Conservation (phyloP, 2,113 vertebrate genomes). For the Varanus komodoensis region DNA sequence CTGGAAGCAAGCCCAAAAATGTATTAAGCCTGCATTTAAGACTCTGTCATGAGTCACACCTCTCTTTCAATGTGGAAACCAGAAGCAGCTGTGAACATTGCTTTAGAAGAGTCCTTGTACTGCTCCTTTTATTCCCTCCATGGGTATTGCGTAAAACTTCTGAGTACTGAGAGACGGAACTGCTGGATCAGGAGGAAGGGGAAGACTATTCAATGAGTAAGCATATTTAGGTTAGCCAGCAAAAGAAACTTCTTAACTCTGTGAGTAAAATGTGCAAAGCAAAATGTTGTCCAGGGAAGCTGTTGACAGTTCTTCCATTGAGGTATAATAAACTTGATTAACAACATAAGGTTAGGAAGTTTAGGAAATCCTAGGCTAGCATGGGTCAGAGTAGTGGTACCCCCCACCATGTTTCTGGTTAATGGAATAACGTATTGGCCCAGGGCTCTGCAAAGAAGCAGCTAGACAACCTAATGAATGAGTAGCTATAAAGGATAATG, state of each 20-base stretch:
- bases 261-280: not conserved
- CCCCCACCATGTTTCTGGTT: no score
- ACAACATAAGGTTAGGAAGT: not conserved
- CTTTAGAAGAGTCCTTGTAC: not conserved
- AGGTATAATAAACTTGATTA: not conserved
- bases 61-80: not conserved
- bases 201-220: not conserved
- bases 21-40: not conserved
- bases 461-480: not conserved
- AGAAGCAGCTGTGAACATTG: not conserved
- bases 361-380: not conserved
- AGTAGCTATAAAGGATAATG: not conserved
- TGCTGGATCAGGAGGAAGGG: not conserved
- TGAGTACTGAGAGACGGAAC: not conserved
- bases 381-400: not conserved
- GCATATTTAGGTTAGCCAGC: not conserved
- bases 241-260: not conserved
- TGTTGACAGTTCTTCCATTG: not conserved
- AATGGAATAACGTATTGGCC: not conserved
- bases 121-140: not conserved
- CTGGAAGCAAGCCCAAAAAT: not conserved
- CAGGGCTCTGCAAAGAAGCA: not conserved
- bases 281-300: not conserved
- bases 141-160: not conserved
- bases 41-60: not conserved